Base-by-base conservation (phyloP, 2,888 invertebrate genomes). In the Tipula unca region DNA sequence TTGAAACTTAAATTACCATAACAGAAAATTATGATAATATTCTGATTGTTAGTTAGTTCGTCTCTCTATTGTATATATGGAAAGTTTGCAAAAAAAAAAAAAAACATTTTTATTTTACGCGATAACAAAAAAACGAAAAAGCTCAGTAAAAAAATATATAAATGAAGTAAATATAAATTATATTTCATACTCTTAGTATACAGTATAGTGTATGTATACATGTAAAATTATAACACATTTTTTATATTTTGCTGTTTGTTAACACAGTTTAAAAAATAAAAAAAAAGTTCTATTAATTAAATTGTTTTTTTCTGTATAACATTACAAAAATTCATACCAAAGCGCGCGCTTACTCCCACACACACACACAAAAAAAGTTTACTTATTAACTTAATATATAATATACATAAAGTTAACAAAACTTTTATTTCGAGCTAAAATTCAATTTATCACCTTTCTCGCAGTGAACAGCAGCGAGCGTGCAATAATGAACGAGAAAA, bases 1-100 rank as follows among this genome's bases (percentile, higher is more conserved):
- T 3, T 69, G 69, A 69, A 69, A 69, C 25, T 25, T 69, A 69
- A 69, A 69, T 69, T 69, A 69, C 69, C 69, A 69, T 69, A 69
- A 69, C 69, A 69, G 13, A 69, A 69, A 69, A 69, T 69, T 69
- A 69, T 69, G 69, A 69, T 69, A 69, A 69, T 69, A 69, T 69
- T 69, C 25, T 25, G 10, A 25, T 10, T 69, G 69, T 20, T 69
- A 69, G 69, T 69, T 69, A 69, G 69, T 69, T 69, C 69, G 25
- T 25, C 25, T 69, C 69, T 69, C 69, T 69, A 10, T 69, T 39
- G 13, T 39, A 39, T 39, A 39, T 54, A 54, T 20, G 17, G 17
- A 54, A 6, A 20, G 3, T 69, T 25, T 69, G 10, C 69, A 25
- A 69, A 25, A 54, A 54, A 69, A 69, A 25, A 25, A 69, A 25